Conservation (phyloP, 2,888 invertebrate species). For the Chymomyza caudatula region DNA sequence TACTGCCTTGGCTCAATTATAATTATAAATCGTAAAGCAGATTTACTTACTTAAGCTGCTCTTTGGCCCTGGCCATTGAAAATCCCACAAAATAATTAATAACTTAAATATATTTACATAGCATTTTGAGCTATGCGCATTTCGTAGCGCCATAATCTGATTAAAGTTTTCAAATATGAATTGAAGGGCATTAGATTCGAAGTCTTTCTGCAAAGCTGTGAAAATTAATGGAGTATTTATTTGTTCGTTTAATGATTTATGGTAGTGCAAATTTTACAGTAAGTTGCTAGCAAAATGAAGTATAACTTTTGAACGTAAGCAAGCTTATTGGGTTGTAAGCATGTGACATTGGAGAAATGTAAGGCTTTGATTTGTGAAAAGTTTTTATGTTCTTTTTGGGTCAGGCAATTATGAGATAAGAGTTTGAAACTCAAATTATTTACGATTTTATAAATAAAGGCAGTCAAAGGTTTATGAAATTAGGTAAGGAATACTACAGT, state of each 20-base stretch:
- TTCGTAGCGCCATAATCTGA: constrained; percentile 50
- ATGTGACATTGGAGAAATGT: neutral
- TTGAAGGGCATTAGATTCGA: constrained; percentile 46
- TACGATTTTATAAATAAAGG: no score
- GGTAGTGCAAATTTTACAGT: constrained; percentile 35
- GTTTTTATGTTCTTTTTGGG: no score
- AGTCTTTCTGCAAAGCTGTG: constrained; percentile 48
- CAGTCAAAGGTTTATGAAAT: no score
- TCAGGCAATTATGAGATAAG: no score
- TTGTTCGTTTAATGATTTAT: constrained; percentile 66
- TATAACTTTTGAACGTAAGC: neutral
- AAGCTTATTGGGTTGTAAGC: neutral
- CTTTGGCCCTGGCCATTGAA: constrained; percentile 12
- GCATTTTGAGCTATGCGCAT: constrained; percentile 31
- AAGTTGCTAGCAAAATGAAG: constrained; percentile 15
- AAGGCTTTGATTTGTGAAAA: neutral
- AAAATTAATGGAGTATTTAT: constrained; percentile 68
- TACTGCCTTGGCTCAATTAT: neutral
- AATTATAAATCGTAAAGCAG: constrained; percentile 43
- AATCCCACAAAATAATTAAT: constrained; percentile 60
- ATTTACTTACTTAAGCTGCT: constrained; percentile 7
- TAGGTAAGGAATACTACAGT: no score
- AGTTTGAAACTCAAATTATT: no score
- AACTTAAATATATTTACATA: constrained; percentile 57
- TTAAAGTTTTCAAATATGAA: constrained; percentile 59